These are phyloP conservation scores for Scaptomyza caliginosa DNA, from an alignment of 2,888 invertebrate species.

Conservation along the genomic window DNA sequence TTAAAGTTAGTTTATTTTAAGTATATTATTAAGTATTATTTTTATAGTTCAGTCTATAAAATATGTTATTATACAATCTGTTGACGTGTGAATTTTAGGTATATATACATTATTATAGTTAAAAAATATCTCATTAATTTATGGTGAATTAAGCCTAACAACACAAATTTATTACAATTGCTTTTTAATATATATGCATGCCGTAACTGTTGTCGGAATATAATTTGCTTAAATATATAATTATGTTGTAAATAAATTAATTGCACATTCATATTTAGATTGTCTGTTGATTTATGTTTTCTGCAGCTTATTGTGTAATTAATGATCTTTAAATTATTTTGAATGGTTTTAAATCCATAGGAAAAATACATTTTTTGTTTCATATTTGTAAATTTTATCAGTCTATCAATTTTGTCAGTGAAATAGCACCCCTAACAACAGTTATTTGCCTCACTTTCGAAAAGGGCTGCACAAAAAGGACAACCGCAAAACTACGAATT, in stretches of 20 bases:
- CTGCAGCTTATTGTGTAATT: not conserved
- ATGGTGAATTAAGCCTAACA: no score
- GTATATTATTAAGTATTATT: no score
- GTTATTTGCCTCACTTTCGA: not conserved
- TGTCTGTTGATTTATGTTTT: not conserved
- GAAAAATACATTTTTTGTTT: not conserved
- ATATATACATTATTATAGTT: not conserved
- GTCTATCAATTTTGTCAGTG: conserved; percentile 1
- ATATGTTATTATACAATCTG: not conserved
- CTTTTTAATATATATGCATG: no score
- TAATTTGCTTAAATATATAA: not conserved
- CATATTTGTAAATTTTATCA: not conserved
- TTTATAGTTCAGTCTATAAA: no score
- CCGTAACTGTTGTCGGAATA: not conserved
- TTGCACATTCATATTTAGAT: not conserved
- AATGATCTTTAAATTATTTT: not conserved
- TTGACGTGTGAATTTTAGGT: not conserved
- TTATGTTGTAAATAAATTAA: not conserved
- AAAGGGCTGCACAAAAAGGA: conserved; percentile 15
- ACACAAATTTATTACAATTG: no score
- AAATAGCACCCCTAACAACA: not conserved
- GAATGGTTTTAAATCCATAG: not conserved
- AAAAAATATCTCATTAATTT: not conserved
- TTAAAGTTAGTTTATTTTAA: no score
- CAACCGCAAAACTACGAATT: conserved; percentile 27